phyloP scores from a whole-genome alignment of 2,888 invertebrate genomes.

The Acrobasis suavella region DNA sequence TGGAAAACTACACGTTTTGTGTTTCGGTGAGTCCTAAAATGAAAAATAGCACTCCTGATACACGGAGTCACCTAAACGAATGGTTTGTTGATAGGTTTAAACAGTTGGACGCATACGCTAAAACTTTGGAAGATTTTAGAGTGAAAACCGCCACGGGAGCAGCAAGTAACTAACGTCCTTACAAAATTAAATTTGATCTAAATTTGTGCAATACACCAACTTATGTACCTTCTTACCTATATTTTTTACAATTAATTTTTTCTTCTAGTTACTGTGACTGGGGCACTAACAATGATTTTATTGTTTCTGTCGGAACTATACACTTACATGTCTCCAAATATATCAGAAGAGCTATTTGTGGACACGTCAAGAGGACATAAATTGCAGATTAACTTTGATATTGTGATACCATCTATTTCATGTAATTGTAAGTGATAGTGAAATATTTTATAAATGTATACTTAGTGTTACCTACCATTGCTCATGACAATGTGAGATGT shows the following conservation, averaged over 20 bases:
- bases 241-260: slow-evolving; percentile 19
- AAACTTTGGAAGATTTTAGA: slow-evolving; percentile 97
- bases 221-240: too few species aligned
- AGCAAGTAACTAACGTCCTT: slow-evolving; percentile 85
- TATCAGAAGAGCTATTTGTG: slow-evolving; percentile 97
- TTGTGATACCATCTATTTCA: slow-evolving; percentile 92
- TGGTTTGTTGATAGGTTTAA: slow-evolving; percentile 84
- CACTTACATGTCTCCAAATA: slow-evolving; percentile 91
- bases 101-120: slow-evolving; percentile 97
- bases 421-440: slow-evolving; percentile 91
- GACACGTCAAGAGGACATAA: slow-evolving; percentile 98
- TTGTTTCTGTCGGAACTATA: slow-evolving; percentile 93
- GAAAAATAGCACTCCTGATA: too few species aligned
- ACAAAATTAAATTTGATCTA: too few species aligned
- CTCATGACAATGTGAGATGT: too few species aligned
- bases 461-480: too few species aligned
- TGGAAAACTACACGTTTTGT: too few species aligned
- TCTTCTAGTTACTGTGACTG: slow-evolving; percentile 93
- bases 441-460: background rate
- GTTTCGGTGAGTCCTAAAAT: too few species aligned
- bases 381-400: slow-evolving; percentile 96
- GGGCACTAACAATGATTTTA: slow-evolving; percentile 90
- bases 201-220: too few species aligned
- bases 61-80: too few species aligned
- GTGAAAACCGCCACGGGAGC: slow-evolving; percentile 97